A percentile compares a stretch with the other conserved stretches of the same genome.
Evolutionary conservation across 1,140 invertebrate genomes (phyloP).

Genomic region (Platorchestia sp.): DNA sequence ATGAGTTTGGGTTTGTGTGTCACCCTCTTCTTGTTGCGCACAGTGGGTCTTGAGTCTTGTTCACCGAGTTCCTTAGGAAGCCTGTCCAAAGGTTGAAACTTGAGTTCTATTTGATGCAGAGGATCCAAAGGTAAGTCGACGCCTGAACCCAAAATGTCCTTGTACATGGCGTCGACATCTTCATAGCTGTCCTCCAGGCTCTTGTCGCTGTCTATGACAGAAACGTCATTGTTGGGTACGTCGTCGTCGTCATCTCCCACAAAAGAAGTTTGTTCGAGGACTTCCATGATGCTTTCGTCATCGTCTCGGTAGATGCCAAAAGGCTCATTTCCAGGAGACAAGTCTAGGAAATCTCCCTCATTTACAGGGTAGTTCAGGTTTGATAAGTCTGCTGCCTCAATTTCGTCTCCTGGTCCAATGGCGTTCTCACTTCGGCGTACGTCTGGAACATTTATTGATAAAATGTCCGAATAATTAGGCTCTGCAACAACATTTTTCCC

Average conservation of each 20-base stretch:
- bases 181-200: neutral
- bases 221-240: neutral
- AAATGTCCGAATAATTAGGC: slow-evolving; percentile 12
- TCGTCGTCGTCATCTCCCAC: neutral
- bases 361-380: neutral
- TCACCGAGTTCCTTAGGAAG: neutral
- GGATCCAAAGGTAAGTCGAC: neutral
- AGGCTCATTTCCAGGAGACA: neutral
- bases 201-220: neutral
- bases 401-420: neutral
- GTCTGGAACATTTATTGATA: neutral
- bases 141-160: neutral
- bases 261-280: neutral
- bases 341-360: neutral
- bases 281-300: neutral
- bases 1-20: neutral
- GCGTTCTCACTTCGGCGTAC: neutral
- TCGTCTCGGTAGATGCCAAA: neutral
- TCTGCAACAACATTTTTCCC: neutral
- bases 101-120: neutral
- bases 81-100: neutral
- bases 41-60: neutral
- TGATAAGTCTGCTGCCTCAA: neutral
- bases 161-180: neutral
- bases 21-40: neutral